phyloP scores from a whole-genome alignment of 2,888 invertebrate genomes.

The Oxycera nigricornis region DNA sequence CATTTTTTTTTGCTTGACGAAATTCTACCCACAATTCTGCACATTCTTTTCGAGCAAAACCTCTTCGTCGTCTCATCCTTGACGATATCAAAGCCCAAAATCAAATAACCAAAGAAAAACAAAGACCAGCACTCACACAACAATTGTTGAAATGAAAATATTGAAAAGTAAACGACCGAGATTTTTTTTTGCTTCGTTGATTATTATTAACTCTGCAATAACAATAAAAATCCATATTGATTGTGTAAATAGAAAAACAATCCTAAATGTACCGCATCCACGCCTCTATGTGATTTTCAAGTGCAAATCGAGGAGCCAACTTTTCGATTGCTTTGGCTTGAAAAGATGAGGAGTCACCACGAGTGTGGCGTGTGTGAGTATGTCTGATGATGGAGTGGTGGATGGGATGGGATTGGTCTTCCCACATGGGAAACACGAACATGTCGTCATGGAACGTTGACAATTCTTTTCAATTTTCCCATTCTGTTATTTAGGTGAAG shows the following conservation, averaged over 20 bases:
- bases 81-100: too few species aligned
- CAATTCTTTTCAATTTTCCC: background rate
- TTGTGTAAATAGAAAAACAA: conserved; percentile 30
- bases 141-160: background rate
- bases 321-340: background rate
- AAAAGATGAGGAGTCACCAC: conserved; percentile 1
- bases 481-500: background rate
- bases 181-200: background rate
- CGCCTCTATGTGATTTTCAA: conserved; percentile 30
- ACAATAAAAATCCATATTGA: conserved; percentile 29
- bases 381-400: background rate
- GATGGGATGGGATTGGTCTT: background rate
- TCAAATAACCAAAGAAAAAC: too few species aligned
- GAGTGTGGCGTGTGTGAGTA: background rate
- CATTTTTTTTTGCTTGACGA: too few species aligned
- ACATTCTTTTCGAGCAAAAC: too few species aligned
- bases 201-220: conserved; percentile 13
- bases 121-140: too few species aligned
- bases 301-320: conserved; percentile 17
- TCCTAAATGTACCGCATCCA: conserved; percentile 38
- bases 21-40: too few species aligned
- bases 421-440: background rate
- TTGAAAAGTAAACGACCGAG: background rate
- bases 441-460: background rate
- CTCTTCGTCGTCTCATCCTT: too few species aligned